Base-by-base conservation (phyloP, 2,113 vertebrate genomes). In the Acinonyx jubatus region DNA sequence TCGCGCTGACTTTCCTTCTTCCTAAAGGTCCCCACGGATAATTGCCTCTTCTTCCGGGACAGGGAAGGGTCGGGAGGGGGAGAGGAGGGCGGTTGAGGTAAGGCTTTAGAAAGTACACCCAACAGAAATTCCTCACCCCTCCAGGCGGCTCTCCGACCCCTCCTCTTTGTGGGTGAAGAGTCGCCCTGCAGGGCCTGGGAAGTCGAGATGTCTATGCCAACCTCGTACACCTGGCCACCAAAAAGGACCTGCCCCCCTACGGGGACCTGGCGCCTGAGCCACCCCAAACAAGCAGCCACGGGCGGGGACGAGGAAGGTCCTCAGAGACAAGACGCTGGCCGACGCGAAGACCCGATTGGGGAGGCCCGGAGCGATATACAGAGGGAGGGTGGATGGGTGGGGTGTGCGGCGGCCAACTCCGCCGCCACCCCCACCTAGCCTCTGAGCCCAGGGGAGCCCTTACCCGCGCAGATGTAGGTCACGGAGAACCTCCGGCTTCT, bases 401-500 rank as follows among this genome's bases (percentile, higher is more conserved):
- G 65, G 61, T 52, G 85, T 57, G 69, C 14, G 8, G 91, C n/a
- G 19, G 61, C 79, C 89, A 21, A 45, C 21, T 55, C 73, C 7
- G 69, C 93, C 68, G 41, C 91, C 95, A 92, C 94, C 95, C 85
- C 82, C 97, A 69, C 95, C 83, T 33, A 71, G 91, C 81, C 68
- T 91, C 85, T 0, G 52, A 79, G 69, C 98, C 96, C 98, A 89
- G 94, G 97, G 97, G 97, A 97, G 97, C 96, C 85, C 84, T 96
- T 98, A 93, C 87, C 97, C 29, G 97, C 97, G n/a, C 92, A 94
- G 98, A 99, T 99, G 98, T 99, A 99, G 99, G 99, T 99, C 99
- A 99, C 91, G 87, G 98, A 97, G 97, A 96, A 96, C 97, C 98
- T 98, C 98, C 94, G 80, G 96, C 98, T 98, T 98, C 99, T 99